A percentile compares a stretch with the other conserved stretches of the same genome.
phyloP scores from a whole-genome alignment of 2,888 invertebrate species.

The Drosophila gaucha region DNA sequence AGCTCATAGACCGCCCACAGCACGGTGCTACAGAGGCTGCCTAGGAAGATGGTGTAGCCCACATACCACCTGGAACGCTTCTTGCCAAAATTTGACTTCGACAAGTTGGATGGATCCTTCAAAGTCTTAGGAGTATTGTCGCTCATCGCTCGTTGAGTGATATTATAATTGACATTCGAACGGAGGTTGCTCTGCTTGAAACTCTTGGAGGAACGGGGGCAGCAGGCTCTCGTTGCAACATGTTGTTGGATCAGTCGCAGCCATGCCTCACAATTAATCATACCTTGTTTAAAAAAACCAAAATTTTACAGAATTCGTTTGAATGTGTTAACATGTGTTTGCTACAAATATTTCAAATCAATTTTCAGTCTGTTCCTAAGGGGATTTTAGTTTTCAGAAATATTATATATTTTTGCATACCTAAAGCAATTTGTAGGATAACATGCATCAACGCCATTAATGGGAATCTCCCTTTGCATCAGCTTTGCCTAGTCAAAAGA shows the following conservation, averaged over 20 bases:
- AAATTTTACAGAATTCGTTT: conserved; percentile 21
- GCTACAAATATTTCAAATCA: no score
- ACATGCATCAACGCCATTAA: no score
- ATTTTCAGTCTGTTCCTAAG: background rate
- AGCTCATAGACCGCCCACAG: conserved; percentile 88
- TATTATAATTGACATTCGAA: background rate
- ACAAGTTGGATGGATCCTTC: background rate
- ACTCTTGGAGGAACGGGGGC: background rate
- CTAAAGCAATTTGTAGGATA: no score
- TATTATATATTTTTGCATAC: no score
- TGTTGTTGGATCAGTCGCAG: conserved; percentile 21
- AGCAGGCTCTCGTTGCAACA: background rate
- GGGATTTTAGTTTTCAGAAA: no score
- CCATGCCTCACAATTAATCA: conserved; percentile 33
- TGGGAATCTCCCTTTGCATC: no score
- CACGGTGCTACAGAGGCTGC: conserved; percentile 86
- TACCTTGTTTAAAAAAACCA: conserved; percentile 11
- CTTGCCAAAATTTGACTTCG: background rate
- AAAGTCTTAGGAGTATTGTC: background rate
- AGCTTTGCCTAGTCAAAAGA: no score
- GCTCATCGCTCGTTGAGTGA: background rate
- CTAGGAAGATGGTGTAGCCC: conserved; percentile 85
- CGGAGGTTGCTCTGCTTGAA: background rate
- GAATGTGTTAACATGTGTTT: conserved; percentile 11
- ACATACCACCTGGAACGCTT: conserved; percentile 1